Base-by-base conservation (phyloP, 1,140 invertebrate species). In the Eumeta japonica region DNA sequence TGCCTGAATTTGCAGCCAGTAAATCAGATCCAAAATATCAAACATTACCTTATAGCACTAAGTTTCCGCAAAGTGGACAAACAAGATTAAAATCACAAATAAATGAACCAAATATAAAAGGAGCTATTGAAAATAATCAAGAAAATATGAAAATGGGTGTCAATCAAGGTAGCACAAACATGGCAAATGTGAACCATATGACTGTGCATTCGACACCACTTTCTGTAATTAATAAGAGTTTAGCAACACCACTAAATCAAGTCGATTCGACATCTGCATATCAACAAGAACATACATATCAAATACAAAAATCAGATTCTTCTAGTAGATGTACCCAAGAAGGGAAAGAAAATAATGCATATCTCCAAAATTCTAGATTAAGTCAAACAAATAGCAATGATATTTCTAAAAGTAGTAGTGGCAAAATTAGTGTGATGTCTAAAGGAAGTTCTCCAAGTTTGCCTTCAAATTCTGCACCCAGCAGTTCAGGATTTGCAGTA, bases 1-100 rank as follows among this genome's bases (percentile, higher is more conserved):
- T 70, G 10, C 75, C 75, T 16, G 75, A 77, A 48, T 77, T 77
- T 42, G 75, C 71, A 30, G 72, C 68, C n/a, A 88, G 84, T 50
- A 94, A 94, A 70, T 88, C 87, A 32, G 90, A 95, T 66, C 89
- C 91, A 0, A 94, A 94, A 70, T 94, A 94, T 78, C 92, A 96
- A 75, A 93, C 90, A 12, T 78, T 94, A 59, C 92, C 92, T 30
- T 91, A 91, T 61, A 92, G 91, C 49, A 89, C 88, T 4, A 90
- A 92, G 67, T 89, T 91, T 57, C 82, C 83, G 5, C 81, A 70
- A 34, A 79, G 68, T 43, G 58, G 53, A 16, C 65, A 66, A 42
- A 66, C 58, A 16, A 70, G 65, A 54, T 45, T 58, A 37, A 75
- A 75, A 54, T 47, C 59, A 3, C 68, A 75, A 46, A 41, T 65